These are phyloP conservation scores for Oceanodroma leucorhoa DNA, from an alignment of 2,797 vertebrate species.

Conservation along the genomic window DNA sequence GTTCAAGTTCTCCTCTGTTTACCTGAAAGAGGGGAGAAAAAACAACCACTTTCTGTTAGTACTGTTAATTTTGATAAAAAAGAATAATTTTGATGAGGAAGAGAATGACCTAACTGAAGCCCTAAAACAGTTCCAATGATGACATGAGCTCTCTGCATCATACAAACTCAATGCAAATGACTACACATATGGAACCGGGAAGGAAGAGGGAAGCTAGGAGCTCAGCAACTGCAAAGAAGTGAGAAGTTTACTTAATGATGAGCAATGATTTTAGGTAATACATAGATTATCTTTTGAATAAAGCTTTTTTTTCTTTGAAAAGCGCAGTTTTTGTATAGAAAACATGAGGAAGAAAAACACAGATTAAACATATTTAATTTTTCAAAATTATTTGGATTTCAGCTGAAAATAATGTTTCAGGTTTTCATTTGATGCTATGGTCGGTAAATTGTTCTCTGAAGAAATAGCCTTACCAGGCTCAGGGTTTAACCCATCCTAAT, in stretches of 20 bases:
- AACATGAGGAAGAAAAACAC: neutral
- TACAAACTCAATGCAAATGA: neutral
- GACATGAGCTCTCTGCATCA: neutral
- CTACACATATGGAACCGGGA: neutral
- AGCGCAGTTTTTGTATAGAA: accelerated
- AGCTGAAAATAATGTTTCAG: neutral
- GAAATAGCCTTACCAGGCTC: neutral
- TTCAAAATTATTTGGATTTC: neutral
- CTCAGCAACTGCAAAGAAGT: neutral
- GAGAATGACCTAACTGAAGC: neutral
- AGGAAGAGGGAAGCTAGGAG: neutral
- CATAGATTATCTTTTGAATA: neutral
- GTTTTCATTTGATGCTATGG: neutral
- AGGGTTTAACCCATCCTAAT: neutral
- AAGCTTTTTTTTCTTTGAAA: neutral
- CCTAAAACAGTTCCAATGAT: neutral
- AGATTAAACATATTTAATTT: neutral
- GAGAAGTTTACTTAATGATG: neutral
- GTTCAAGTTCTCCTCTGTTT: neutral
- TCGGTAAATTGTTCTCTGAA: neutral
- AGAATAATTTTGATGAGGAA: neutral
- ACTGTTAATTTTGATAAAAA: neutral
- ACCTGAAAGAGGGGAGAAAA: accelerated
- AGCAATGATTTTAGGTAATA: neutral
- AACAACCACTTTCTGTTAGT: neutral